These are phyloP conservation scores for Drymodes brunneopygia DNA, from an alignment of 2,113 vertebrate genomes.

Conservation along the genomic window DNA sequence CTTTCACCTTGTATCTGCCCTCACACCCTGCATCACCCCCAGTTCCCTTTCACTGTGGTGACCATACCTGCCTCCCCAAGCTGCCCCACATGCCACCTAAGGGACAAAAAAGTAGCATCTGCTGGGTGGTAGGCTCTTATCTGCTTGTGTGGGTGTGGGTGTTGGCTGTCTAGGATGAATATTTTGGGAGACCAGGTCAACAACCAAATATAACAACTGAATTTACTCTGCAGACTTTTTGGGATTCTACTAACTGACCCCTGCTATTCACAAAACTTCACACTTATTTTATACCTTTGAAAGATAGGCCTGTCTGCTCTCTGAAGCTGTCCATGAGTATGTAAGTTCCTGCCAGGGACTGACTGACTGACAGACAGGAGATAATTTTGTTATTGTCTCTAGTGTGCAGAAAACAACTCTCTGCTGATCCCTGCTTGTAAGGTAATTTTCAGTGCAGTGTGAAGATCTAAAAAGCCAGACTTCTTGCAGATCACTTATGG, in stretches of 20 bases:
- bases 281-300: background rate
- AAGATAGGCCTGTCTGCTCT: background rate
- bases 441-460: background rate
- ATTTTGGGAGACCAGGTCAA: background rate
- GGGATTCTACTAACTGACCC: background rate
- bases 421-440: background rate
- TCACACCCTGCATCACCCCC: too few relatives aligned
- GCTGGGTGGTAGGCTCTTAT: background rate
- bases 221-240: background rate
- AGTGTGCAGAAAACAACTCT: background rate
- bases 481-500: background rate
- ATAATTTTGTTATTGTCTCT: background rate
- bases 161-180: background rate
- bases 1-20: background rate
- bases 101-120: background rate
- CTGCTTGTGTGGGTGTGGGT: background rate
- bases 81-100: background rate
- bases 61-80: background rate
- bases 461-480: background rate
- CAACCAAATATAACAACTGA: background rate
- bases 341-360: background rate
- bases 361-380: background rate
- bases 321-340: background rate
- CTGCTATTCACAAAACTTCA: background rate
- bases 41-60: background rate